Conservation (phyloP, 2,797 vertebrate species). For the Sebastes iracundus region DNA sequence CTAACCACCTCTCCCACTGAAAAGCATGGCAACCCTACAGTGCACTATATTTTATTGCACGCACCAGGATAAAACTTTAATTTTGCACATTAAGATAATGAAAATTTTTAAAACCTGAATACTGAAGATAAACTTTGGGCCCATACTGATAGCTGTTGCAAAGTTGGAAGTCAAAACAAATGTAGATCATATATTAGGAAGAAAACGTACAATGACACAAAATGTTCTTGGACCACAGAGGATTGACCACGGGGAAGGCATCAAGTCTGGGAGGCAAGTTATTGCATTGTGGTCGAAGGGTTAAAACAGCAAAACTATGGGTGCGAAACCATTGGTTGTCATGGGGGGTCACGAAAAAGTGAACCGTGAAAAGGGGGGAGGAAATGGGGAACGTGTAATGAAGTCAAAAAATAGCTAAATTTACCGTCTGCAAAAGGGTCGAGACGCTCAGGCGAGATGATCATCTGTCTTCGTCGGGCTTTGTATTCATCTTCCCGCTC, state of each 20-base stretch:
- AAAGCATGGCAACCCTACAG: slow-evolving; percentile 58
- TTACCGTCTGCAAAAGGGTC: slow-evolving; percentile 99
- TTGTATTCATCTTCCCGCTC: slow-evolving; percentile 99
- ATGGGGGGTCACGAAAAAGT: slow-evolving; percentile 51
- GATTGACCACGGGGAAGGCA: slow-evolving; percentile 70
- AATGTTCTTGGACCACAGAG: slow-evolving; percentile 44
- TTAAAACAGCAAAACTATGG: slow-evolving; percentile 72
- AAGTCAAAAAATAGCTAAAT: slow-evolving; percentile 66
- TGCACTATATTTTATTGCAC: background rate
- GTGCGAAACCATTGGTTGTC: slow-evolving; percentile 53
- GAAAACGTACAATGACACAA: slow-evolving; percentile 14
- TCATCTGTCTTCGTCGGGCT: slow-evolving; percentile 95
- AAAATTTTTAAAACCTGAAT: background rate
- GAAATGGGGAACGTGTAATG: slow-evolving; percentile 51
- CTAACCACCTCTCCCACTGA: slow-evolving; percentile 75
- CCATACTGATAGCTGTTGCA: background rate
- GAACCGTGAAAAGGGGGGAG: slow-evolving; percentile 41
- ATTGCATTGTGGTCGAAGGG: slow-evolving; percentile 84
- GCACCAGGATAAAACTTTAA: background rate
- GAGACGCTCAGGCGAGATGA: slow-evolving; percentile 98
- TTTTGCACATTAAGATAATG: background rate
- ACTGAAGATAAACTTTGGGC: background rate
- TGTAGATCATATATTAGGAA: background rate
- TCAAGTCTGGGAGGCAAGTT: slow-evolving; percentile 78
- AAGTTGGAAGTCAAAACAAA: slow-evolving; percentile 10